Evolutionary conservation across 2,888 invertebrate genomes (phyloP), one percentile per base, ranked within the genome.

Genomic region (Drosophila incognita): DNA sequence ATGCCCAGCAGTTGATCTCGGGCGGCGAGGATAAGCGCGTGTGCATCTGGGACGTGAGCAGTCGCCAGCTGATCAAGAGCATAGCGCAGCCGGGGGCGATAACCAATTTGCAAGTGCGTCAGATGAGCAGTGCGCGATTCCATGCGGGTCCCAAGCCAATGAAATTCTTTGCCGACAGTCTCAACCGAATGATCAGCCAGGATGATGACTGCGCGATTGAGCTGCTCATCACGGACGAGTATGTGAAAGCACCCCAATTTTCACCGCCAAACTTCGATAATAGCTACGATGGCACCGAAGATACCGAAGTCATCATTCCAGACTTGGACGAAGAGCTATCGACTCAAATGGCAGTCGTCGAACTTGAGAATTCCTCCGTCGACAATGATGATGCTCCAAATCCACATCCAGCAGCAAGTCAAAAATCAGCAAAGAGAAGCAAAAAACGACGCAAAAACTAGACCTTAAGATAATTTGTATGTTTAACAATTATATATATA

Each of bases 11-110:
- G 18, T 92, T 98, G 29, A 94, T 96, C 62, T 97, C 98, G 0
- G 98, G 96, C 0, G 96, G 96, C 0, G 94, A 95, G 73, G 97
- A 97, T 93, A 95, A 95, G 57, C 94, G 94, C 69, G 96, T 97
- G 0, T 95, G 96, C 77, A 90, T 98, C 29, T 98, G 98, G 98
- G 96, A 98, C 82, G 95, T 97, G 64, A 93, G 93, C 8, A 97
- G 97, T 91, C 94, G 95, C 68, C 97, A 98, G 91, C 95, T 96
- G 57, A 92, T 97, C 5, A 94, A 96, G 80, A 95, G 94, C 57
- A 94, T 97, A 77, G 93, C 94, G 48, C 96, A 96, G 81, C 97
- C 96, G 92, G 97, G 96, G n/a, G 92, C 95, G 0, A 93, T 97
- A 1, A 96, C 95, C 1, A 97, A 97, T 93, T 94, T 96, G 2